Evolutionary conservation across 2,797 vertebrate species (phyloP), one percentile per base, ranked within the genome.

Genomic region (Fratercula arctica): DNA sequence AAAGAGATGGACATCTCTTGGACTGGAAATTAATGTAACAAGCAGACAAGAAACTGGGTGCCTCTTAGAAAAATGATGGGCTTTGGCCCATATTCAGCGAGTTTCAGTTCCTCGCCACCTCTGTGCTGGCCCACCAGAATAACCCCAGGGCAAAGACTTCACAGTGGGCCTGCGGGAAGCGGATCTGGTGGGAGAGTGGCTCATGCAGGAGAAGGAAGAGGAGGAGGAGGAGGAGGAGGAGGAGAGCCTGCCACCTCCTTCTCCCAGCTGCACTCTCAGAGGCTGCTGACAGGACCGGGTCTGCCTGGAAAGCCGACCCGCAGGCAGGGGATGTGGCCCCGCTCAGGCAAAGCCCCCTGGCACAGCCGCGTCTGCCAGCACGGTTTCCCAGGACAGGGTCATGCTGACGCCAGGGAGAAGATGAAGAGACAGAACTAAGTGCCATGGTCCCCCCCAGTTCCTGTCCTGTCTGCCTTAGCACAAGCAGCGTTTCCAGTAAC

Each of bases 331-430:
- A 51, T 6, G 20, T 0, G 1, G 26, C 19, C 31, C 26, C 0
- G 2, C 28, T 28, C 72, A 8, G 60, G 31, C 23, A 43, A 35
- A 86, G 72, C 14, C 39, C 41, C 23, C 26, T 5, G 43, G 43
- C 57, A n/a, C 46, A 41, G 46, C 37, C 0, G 0, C 0, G 0
- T 29, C 33, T 28, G 20, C 64, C 3, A 1, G 59, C 0, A 0
- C 0, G 0, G 12, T 63, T 43, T 29, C 35, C 74, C 59, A 48
- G 56, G 39, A 37, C 63, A 70, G 76, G 7, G 35, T 23, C 0
- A 4, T 6, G 21, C 46, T n/a, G 64, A 37, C 0, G 1, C n/a
- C 25, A 18, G 17, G 43, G 9, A 59, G n/a, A 24, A 69, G 64
- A 78, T 37, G 54, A 83, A 25, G 53, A 67, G 37, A 25, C 45